phyloP scores from a whole-genome alignment of 2,797 vertebrate genomes.

The Sebastes dallii region DNA sequence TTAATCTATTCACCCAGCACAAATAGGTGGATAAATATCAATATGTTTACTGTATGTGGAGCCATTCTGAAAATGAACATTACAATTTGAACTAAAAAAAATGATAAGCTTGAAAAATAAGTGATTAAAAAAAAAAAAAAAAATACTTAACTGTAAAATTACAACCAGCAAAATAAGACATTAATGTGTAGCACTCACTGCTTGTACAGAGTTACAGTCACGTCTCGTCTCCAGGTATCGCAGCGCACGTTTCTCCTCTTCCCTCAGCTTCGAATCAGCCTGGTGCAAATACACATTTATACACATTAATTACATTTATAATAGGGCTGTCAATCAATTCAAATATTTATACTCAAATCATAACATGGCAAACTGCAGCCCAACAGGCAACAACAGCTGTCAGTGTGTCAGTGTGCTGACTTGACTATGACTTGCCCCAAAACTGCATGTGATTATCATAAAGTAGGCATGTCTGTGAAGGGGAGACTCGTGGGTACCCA shows the following conservation, averaged over 20 bases:
- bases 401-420: no score
- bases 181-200: conserved; percentile 81
- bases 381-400: no score
- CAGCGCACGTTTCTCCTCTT: conserved; percentile 97
- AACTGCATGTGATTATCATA: no score
- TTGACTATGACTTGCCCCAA: no score
- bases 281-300: conserved; percentile 54
- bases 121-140: background rate
- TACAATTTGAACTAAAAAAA: background rate
- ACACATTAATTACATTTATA: background rate
- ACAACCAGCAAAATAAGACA: background rate
- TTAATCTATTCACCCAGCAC: background rate
- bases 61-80: background rate
- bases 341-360: no score
- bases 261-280: conserved; percentile 98
- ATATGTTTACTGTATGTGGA: no score
- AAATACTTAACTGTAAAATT: no score
- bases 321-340: no score
- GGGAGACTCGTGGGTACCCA: no score
- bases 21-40: no score
- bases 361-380: accelerated
- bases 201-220: conserved; percentile 98
- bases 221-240: conserved; percentile 97
- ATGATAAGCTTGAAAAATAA: background rate
- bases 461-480: no score